phyloP scores from a whole-genome alignment of 2,888 invertebrate species.

The Epinotia demarniana region DNA sequence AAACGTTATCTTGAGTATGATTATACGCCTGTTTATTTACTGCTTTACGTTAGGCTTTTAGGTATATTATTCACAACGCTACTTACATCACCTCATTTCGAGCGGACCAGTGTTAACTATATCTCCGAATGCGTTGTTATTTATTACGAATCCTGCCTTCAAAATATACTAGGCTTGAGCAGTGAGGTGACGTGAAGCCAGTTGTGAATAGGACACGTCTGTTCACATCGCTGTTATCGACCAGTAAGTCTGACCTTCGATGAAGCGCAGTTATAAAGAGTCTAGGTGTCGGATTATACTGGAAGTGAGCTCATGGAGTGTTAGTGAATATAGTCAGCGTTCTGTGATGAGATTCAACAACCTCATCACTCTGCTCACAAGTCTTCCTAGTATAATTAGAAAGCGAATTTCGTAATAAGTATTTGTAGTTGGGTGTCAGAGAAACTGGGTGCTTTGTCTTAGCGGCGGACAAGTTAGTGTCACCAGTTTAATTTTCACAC shows the following conservation, averaged over 20 bases:
- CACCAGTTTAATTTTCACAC: constrained; percentile 53
- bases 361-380: not conserved
- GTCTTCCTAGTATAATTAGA: not conserved
- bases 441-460: not conserved
- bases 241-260: not conserved
- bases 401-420: not conserved
- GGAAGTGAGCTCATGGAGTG: not conserved
- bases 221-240: not conserved
- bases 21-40: not conserved
- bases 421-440: not conserved
- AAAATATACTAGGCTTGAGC: too few relatives aligned
- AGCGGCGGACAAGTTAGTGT: not conserved
- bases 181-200: not conserved
- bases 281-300: not conserved
- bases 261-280: not conserved
- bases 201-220: not conserved
- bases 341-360: not conserved
- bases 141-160: too few relatives aligned
- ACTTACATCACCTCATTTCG: too few relatives aligned
- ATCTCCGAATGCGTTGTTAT: too few relatives aligned
- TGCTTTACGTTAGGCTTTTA: not conserved
- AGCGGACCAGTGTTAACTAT: too few relatives aligned
- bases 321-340: not conserved
- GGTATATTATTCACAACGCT: too few relatives aligned
- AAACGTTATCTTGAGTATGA: constrained; percentile 19